Evolutionary conservation across 2,888 invertebrate species (phyloP).

Genomic region (Aphidoletes aphidimyza): DNA sequence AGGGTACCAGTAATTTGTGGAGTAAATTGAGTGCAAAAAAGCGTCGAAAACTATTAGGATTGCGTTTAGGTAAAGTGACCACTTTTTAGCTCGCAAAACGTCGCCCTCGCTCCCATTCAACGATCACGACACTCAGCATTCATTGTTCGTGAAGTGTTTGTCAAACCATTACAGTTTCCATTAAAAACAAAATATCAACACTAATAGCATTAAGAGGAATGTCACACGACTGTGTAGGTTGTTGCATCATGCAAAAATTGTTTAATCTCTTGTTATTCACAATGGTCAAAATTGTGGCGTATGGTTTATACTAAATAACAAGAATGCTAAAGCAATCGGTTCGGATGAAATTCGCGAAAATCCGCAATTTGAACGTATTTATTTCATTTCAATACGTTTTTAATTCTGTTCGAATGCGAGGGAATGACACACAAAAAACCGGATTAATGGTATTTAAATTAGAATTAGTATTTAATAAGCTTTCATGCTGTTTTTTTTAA

Average conservation of each 20-base stretch:
- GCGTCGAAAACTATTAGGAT: conserved; percentile 74
- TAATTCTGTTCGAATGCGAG: not conserved
- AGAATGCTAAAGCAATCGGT: not conserved
- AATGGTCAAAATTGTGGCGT: conserved; percentile 1
- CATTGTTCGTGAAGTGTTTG: too few species aligned
- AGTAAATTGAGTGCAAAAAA: conserved; percentile 77
- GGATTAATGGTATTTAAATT: conserved; percentile 18
- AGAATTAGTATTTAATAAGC: not conserved
- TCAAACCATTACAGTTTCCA: too few species aligned
- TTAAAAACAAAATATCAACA: not conserved
- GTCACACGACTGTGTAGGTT: not conserved
- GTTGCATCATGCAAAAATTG: not conserved
- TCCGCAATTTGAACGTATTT: conserved; percentile 28
- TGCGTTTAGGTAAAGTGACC: conserved; percentile 78
- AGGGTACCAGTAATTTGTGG: conserved; percentile 75
- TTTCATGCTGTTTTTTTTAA: too few species aligned
- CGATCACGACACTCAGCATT: too few species aligned
- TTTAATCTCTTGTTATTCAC: conserved; percentile 18
- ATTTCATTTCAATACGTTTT: conserved; percentile 19
- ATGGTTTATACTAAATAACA: not conserved
- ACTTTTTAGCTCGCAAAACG: conserved; percentile 74
- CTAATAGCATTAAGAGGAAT: not conserved
- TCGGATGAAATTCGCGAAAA: not conserved
- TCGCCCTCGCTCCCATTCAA: too few species aligned
- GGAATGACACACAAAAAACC: not conserved